Percentiles rank a stretch among this genome's conserved stretches.
phyloP scores from a whole-genome alignment of 2,888 invertebrate genomes.

The Plagiodera versicolora region DNA sequence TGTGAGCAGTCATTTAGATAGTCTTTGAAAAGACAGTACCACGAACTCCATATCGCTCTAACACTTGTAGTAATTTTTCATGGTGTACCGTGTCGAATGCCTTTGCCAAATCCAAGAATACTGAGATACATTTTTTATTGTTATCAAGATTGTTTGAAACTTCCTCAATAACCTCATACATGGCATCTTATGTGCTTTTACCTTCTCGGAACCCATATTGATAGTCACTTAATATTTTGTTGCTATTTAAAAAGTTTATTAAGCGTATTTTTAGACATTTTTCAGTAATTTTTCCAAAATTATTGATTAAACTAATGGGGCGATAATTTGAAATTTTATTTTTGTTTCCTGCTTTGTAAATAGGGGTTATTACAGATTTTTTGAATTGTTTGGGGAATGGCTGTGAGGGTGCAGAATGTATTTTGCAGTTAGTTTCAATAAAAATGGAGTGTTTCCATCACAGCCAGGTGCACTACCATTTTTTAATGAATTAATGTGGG shows the following conservation, averaged over 20 bases:
- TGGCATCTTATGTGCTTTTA: not conserved
- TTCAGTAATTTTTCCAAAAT: constrained; percentile 8
- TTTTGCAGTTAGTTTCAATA: not conserved
- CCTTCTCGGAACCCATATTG: constrained; percentile 3
- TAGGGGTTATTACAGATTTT: constrained; percentile 9
- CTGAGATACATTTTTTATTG: constrained; percentile 11
- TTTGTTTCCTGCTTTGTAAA: constrained; percentile 4
- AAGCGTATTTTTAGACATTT: constrained; percentile 6
- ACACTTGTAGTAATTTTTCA: constrained; percentile 9
- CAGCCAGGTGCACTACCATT: not conserved
- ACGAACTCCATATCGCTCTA: constrained; percentile 6
- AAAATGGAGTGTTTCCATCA: not conserved
- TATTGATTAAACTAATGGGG: constrained; percentile 4
- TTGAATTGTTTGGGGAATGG: constrained; percentile 11
- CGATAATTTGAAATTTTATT: not conserved
- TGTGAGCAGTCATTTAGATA: constrained; percentile 6
- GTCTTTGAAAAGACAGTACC: constrained; percentile 8
- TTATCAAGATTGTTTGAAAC: not conserved
- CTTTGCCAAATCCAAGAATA: not conserved
- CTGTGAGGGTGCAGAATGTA: too few relatives aligned
- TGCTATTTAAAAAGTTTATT: too few relatives aligned
- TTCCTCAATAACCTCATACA: constrained; percentile 1
- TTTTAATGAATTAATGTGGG: constrained; percentile 1
- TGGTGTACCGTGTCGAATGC: not conserved
- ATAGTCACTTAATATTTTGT: not conserved